Base-by-base conservation (phyloP, 2,113 vertebrate genomes). In the Thunnus maccoyii region DNA sequence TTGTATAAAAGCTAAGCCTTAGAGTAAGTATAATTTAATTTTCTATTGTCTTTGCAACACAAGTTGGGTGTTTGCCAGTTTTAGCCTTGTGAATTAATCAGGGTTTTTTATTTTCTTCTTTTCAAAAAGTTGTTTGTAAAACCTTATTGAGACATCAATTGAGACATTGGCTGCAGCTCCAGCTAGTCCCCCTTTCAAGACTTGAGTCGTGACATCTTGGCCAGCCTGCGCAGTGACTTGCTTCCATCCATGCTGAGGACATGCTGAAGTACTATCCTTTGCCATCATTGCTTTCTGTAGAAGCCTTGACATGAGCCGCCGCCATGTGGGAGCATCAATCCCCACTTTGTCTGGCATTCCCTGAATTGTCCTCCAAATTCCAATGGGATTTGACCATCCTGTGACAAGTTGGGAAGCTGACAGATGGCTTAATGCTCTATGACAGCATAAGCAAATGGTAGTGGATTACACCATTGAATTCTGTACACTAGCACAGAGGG, bases 51-150 rank as follows among this genome's bases (percentile, higher is more conserved):
- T 66, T 64, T 78, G 48, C 15, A 65, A 22, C 52, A 76, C 16
- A 50, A 30, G 18, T 61, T 78, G 30, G 54, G 12, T 41, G 64
- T 78, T 69, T 76, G 55, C 69, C 36, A 80, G 13, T 56, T 70
- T 62, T 36, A 74, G 14, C 3, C 47, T 36, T 15, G n/a, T 54
- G 14, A 72, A 72, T 74, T 56, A 65, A 64, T 65, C 16, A 55
- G 61, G n/a, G 14, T 68, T 64, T 78, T 5, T 25, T 55, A 58
- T 10, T 56, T 72, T 56, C 30, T 2, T 20, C 3, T 52, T 46
- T 18, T 30, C 44, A 30, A 5, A 36, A 48, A 13, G 44, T 46
- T 70, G 13, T 72, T 46, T 7, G 32, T 41, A 41, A 55, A 70
- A 75, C 48, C 13, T 20, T 55, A 66, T 61, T 81, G 48, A 72